Evolutionary conservation across 2,888 invertebrate genomes (phyloP).

Genomic region (Epsilonema sp.): DNA sequence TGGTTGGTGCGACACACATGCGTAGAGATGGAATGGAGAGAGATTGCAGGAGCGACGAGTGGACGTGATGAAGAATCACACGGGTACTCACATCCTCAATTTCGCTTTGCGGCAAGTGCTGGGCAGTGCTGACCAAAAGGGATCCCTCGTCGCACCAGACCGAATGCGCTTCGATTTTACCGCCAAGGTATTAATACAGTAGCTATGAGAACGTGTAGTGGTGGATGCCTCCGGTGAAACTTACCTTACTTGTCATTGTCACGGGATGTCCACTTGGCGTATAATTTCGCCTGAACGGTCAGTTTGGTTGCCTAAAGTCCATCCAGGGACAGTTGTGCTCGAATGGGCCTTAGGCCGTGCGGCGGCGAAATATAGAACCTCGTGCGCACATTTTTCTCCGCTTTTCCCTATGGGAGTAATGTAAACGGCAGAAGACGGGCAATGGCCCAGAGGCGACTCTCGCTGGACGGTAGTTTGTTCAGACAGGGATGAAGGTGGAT

Average conservation of each 20-base stretch:
- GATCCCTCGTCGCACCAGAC: constrained; percentile 91
- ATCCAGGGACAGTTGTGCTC: too few species aligned
- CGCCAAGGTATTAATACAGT: constrained; percentile 54
- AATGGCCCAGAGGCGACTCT: too few species aligned
- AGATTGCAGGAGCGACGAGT: constrained; percentile 47
- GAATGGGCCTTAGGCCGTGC: too few species aligned
- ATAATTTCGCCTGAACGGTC: too few species aligned
- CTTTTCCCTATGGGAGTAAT: too few species aligned
- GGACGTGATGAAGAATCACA: constrained; percentile 93
- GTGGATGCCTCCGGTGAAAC: neutral
- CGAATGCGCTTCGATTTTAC: constrained; percentile 90
- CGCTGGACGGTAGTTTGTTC: constrained; percentile 4
- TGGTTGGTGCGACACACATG: neutral
- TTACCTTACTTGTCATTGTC: too few species aligned
- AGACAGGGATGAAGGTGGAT: constrained; percentile 58
- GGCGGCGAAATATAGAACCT: neutral
- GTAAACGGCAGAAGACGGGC: too few species aligned
- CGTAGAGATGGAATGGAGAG: too few species aligned
- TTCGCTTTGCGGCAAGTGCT: constrained; percentile 73
- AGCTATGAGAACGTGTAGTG: neutral
- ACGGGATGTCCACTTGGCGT: neutral
- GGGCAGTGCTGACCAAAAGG: constrained; percentile 76
- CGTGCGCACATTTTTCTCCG: too few species aligned
- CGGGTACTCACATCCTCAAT: constrained; percentile 90
- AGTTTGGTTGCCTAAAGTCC: too few species aligned